phyloP scores from a whole-genome alignment of 2,888 invertebrate species.

The Scaptodrosophila latifasciaeformis region DNA sequence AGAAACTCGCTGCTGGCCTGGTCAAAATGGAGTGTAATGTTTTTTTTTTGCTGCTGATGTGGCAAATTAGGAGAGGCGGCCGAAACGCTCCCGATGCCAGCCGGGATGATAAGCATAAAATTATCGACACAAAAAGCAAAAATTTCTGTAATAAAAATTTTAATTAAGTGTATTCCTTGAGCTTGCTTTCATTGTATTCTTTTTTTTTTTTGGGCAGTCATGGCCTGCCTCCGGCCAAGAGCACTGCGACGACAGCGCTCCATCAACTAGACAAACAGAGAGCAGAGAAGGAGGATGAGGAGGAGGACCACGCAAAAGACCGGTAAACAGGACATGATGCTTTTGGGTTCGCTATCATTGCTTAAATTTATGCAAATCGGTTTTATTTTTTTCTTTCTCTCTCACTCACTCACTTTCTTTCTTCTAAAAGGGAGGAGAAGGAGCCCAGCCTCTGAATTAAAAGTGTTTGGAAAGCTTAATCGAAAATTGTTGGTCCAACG shows the following conservation, averaged over 20 bases:
- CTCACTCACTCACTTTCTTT: too few species aligned
- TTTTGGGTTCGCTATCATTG: slow-evolving; percentile 36
- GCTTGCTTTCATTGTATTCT: not conserved
- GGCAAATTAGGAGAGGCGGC: slow-evolving; percentile 61
- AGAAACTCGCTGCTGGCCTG: too few species aligned
- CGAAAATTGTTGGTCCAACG: slow-evolving; percentile 26
- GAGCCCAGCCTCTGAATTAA: slow-evolving; percentile 48
- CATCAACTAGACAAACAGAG: slow-evolving; percentile 25
- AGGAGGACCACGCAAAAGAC: not conserved
- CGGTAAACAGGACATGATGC: not conserved
- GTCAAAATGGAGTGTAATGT: not conserved
- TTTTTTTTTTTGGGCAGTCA: not conserved
- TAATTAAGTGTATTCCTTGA: slow-evolving; percentile 52
- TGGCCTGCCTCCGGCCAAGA: slow-evolving; percentile 3
- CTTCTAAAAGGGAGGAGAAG: too few species aligned
- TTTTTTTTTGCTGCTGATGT: slow-evolving; percentile 42
- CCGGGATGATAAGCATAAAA: slow-evolving; percentile 63
- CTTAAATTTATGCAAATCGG: slow-evolving; percentile 65
- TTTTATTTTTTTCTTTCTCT: too few species aligned
- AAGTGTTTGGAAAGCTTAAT: slow-evolving; percentile 42
- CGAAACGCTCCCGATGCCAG: too few species aligned
- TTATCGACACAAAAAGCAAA: slow-evolving; percentile 61
- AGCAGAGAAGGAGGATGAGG: not conserved
- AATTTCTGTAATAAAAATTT: slow-evolving; percentile 64
- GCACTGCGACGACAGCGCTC: slow-evolving; percentile 39